Evolutionary conservation across 2,113 vertebrate species (phyloP).

Genomic region (Scalopus aquaticus): DNA sequence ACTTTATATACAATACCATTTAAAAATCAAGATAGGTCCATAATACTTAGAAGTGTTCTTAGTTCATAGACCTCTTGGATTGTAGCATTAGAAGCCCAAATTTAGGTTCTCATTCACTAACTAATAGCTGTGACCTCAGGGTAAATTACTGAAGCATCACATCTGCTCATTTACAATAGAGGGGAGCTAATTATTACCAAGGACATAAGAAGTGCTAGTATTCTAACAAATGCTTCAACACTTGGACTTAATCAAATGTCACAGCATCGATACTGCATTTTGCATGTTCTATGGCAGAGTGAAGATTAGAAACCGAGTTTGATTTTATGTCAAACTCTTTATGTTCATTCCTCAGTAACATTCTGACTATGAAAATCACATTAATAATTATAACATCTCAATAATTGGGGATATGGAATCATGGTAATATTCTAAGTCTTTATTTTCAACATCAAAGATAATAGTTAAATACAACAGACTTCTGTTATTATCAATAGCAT

Average conservation of each 20-base stretch:
- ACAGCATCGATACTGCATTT: not conserved
- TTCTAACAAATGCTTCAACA: not conserved
- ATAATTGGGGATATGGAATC: not conserved
- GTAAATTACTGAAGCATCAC: not conserved
- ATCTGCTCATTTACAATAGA: not conserved
- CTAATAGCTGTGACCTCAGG: not conserved
- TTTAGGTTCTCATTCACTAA: not conserved
- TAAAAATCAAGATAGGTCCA: not conserved
- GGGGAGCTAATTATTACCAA: not conserved
- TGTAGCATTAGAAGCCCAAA: not conserved
- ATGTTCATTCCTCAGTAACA: not conserved
- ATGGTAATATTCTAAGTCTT: not conserved
- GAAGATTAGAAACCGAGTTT: not conserved
- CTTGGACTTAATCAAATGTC: constrained; percentile 5
- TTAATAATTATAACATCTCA: not conserved
- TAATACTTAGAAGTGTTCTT: not conserved
- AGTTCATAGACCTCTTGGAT: not conserved
- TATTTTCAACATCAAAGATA: not conserved
- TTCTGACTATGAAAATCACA: not conserved
- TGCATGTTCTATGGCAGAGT: not conserved
- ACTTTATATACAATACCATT: not conserved
- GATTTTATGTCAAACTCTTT: not conserved
- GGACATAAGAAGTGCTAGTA: not conserved
- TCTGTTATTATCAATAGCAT: not conserved
- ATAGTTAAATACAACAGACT: not conserved